Percentiles rank a stretch among this genome's conserved stretches.
phyloP scores from a whole-genome alignment of 2,888 invertebrate species.

The Trichogramma dendrolimi region DNA sequence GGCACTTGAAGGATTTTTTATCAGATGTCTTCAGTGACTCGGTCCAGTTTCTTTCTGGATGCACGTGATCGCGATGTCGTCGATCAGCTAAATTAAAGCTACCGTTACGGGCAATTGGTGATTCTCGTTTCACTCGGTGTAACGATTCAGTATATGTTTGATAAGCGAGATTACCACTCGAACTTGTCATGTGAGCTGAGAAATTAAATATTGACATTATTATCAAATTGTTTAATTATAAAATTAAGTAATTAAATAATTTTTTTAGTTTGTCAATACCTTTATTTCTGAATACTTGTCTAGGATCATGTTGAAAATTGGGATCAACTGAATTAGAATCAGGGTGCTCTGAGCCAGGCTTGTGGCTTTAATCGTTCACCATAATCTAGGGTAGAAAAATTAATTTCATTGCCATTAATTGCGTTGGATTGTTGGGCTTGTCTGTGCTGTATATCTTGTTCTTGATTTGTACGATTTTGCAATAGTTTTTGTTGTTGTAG shows the following conservation, averaged over 20 bases:
- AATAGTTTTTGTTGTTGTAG: constrained; percentile 19
- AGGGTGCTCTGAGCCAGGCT: constrained; percentile 7
- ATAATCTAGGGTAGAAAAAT: constrained; percentile 25
- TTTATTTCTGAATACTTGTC: constrained; percentile 37
- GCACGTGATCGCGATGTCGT: constrained; percentile 36
- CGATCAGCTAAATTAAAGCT: constrained; percentile 44
- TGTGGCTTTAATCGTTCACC: constrained; percentile 28
- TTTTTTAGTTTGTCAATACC: constrained; percentile 30
- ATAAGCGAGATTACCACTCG: constrained; percentile 41
- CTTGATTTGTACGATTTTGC: constrained; percentile 5
- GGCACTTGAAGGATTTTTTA: constrained; percentile 54
- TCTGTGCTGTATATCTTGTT: constrained; percentile 7
- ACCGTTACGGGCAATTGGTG: constrained; percentile 38
- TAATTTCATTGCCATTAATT: constrained; percentile 13
- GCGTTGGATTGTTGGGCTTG: constrained; percentile 10
- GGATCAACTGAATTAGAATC: constrained; percentile 14
- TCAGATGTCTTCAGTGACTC: constrained; percentile 58
- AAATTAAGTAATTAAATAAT: neutral
- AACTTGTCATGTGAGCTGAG: constrained; percentile 39
- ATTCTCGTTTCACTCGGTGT: constrained; percentile 36
- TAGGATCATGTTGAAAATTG: constrained; percentile 28
- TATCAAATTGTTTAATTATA: neutral
- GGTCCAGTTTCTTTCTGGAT: constrained; percentile 56
- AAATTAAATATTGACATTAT: constrained; percentile 4
- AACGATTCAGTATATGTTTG: constrained; percentile 39